These are phyloP conservation scores for Montipora efflorescens DNA, from an alignment of 64 coral and sea anemone genomes.

Conservation along the genomic window DNA sequence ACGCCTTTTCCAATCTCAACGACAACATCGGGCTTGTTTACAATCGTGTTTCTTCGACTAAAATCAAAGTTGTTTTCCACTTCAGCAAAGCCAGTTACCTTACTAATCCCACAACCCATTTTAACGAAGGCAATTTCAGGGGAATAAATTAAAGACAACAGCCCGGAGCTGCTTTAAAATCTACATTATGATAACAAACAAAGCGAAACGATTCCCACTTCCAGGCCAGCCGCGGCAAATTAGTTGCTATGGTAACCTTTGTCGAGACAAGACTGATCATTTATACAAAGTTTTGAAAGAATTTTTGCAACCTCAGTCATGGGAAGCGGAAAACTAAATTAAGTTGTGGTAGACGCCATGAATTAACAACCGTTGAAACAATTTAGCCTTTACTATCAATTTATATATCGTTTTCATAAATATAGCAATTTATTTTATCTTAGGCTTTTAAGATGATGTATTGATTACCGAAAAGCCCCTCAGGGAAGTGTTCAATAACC, in stretches of 20 bases:
- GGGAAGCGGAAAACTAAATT: too few species aligned
- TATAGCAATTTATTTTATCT: too few species aligned
- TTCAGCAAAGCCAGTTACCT: constrained; percentile 13
- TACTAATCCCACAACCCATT: constrained; percentile 90
- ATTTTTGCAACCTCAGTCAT: too few species aligned
- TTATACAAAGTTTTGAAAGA: too few species aligned
- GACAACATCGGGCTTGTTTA: constrained; percentile 72
- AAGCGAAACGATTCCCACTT: not conserved
- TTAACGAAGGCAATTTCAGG: not conserved
- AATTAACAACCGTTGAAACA: too few species aligned
- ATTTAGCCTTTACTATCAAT: too few species aligned
- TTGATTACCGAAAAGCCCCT: too few species aligned
- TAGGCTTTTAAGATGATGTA: too few species aligned
- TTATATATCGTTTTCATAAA: too few species aligned
- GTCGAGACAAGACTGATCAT: too few species aligned
- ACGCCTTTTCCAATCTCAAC: constrained; percentile 89
- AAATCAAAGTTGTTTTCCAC: constrained; percentile 71
- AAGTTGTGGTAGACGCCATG: too few species aligned
- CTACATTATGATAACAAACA: constrained; percentile 19
- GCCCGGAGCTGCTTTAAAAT: not conserved
- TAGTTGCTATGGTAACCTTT: constrained; percentile 47
- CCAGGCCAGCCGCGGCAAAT: constrained; percentile 6
- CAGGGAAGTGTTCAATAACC: too few species aligned
- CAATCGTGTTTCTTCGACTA: constrained; percentile 85
- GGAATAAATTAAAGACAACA: not conserved